These are phyloP conservation scores for Emydura subglobosa DNA, from an alignment of 2,113 vertebrate genomes.

Conservation along the genomic window DNA sequence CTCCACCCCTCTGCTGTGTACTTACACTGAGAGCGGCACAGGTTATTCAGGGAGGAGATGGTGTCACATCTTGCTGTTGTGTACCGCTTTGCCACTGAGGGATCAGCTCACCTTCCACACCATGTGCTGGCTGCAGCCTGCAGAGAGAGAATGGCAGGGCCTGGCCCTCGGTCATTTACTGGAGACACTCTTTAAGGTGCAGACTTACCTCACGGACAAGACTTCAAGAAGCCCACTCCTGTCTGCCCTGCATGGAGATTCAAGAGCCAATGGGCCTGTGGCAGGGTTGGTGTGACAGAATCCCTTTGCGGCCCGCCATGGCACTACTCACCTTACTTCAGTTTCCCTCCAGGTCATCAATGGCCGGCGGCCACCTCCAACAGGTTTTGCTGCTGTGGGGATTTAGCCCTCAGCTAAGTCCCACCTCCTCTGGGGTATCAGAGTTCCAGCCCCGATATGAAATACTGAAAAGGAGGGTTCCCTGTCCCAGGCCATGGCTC, in stretches of 20 bases:
- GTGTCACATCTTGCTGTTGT: too few relatives aligned
- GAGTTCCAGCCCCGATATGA: background rate
- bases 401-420: background rate
- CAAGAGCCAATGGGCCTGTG: background rate
- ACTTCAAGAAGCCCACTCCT: background rate
- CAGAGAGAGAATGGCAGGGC: background rate
- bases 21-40: background rate
- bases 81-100: too few relatives aligned
- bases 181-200: background rate
- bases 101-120: too few relatives aligned
- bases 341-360: background rate
- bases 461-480: background rate
- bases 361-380: background rate
- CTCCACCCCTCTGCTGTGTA: background rate
- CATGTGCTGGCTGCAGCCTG: too few relatives aligned
- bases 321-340: background rate
- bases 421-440: background rate
- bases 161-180: background rate
- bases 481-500: background rate
- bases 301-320: background rate
- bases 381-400: background rate
- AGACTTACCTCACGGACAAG: background rate
- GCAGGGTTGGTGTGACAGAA: background rate
- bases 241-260: background rate
- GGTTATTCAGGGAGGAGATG: background rate